Percentiles rank a stretch among this genome's conserved stretches.
These are phyloP conservation scores for Octopus bimaculoides DNA, from an alignment of 1,140 invertebrate genomes.

Conservation along the genomic window DNA sequence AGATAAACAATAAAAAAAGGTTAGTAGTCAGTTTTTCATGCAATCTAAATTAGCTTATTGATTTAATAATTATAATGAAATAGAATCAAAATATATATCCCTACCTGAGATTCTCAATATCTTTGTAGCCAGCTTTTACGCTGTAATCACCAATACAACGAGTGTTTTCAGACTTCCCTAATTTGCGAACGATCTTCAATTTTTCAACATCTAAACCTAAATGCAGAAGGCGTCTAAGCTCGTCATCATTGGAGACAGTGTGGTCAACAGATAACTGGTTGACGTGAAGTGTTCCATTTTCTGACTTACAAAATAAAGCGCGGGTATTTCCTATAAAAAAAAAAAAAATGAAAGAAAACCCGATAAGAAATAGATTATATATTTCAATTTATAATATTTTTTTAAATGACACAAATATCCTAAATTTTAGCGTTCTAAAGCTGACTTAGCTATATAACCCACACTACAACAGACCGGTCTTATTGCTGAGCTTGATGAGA, in stretches of 20 bases:
- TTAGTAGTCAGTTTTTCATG: background rate
- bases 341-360: background rate
- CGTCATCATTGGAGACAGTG: conserved; percentile 79
- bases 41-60: background rate
- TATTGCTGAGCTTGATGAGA: too few relatives aligned
- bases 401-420: too few relatives aligned
- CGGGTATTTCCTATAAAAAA: conserved; percentile 63
- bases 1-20: background rate
- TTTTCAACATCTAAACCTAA: conserved; percentile 64
- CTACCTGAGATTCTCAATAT: conserved; percentile 68
- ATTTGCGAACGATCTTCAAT: conserved; percentile 60
- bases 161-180: conserved; percentile 61
- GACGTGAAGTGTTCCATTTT: conserved; percentile 76
- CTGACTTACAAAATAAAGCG: conserved; percentile 78
- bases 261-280: conserved; percentile 81
- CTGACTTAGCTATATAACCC: too few relatives aligned
- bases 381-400: too few relatives aligned
- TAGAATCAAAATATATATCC: background rate
- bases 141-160: conserved; percentile 86
- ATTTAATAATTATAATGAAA: background rate
- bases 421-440: too few relatives aligned
- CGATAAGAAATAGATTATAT: too few relatives aligned
- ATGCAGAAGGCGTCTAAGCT: conserved; percentile 71
- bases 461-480: too few relatives aligned
- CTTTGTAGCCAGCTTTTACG: conserved; percentile 82